Evolutionary conservation across 2,113 vertebrate genomes (phyloP), one percentile per base, ranked within the genome.

Genomic region (Hemiprocne comata): DNA sequence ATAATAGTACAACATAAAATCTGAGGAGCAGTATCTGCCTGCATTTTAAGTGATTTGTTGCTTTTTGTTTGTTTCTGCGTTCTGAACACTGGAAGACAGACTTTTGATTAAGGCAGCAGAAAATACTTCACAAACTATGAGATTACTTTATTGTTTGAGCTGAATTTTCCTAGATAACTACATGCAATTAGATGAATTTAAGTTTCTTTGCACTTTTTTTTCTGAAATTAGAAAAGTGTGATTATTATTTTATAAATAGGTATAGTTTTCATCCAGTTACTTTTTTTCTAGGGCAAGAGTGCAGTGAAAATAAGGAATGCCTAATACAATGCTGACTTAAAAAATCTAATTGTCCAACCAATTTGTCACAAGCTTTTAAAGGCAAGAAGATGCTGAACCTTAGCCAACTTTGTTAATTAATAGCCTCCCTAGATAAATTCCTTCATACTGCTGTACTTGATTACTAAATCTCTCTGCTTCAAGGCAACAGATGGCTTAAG

Each of bases 351-450:
- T 80, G 84, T 96, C 78, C 90, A 82, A 75, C 60, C 51, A 77
- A 77, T 94, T 94, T 97, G 72, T 97, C 90, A 95, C 77, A 57
- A 87, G 97, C 92, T 97, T 98, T 95, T 67, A 71, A 97, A 96
- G 85, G 89, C 90, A 98, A 92, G 78, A 97, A 90, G 93, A 97
- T 92, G 75, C 76, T 98, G 95, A 98, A 97, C 77, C 71, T 84
- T 95, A 96, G 97, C 97, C 98, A 98, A 98, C 86, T 98, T 96
- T 95, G 91, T 97, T 98, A 98, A 98, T 98, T 98, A 98, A 98
- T 94, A 97, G 77, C 77, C 96, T 98, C 97, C 96, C 97, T 85
- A 97, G 97, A 98, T 95, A 97, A 98, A 98, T 95, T 97, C 71
- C 91, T 95, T 97, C 97, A 97, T 98, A 97, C 90, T 95, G 90